Conservation (phyloP, 2,888 invertebrate species). For the Aelia acuminata region DNA sequence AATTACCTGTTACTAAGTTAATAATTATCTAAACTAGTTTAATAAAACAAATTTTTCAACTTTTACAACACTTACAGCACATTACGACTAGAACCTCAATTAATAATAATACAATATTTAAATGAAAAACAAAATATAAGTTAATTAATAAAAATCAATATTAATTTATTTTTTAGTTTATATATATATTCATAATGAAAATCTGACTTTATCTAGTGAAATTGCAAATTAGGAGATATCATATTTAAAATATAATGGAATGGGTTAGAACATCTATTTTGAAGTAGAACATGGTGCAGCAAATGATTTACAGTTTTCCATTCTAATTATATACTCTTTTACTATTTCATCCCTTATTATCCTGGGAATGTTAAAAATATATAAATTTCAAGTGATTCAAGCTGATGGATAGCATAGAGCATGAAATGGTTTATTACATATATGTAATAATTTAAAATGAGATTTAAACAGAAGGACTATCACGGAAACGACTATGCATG, state of each 20-base stretch:
- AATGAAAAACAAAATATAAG: not conserved
- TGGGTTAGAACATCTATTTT: not conserved
- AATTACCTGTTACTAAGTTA: not conserved
- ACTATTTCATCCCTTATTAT: no score
- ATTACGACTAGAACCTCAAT: conserved; percentile 21
- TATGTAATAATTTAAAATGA: no score
- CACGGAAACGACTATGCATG: no score
- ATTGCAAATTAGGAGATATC: not conserved
- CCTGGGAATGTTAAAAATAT: no score
- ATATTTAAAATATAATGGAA: not conserved
- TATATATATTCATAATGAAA: not conserved
- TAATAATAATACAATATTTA: not conserved
- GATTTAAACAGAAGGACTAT: no score
- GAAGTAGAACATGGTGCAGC: not conserved
- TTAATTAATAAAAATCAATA: not conserved
- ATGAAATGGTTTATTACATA: no score
- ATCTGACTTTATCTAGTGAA: not conserved
- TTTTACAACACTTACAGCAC: not conserved
- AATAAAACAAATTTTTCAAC: not conserved
- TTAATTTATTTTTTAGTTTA: not conserved
- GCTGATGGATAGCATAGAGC: no score
- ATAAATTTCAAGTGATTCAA: no score
- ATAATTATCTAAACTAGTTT: not conserved
- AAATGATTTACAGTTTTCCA: no score
- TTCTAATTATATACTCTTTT: no score